phyloP scores from a whole-genome alignment of 2,113 vertebrate species.

The Callospermophilus lateralis region DNA sequence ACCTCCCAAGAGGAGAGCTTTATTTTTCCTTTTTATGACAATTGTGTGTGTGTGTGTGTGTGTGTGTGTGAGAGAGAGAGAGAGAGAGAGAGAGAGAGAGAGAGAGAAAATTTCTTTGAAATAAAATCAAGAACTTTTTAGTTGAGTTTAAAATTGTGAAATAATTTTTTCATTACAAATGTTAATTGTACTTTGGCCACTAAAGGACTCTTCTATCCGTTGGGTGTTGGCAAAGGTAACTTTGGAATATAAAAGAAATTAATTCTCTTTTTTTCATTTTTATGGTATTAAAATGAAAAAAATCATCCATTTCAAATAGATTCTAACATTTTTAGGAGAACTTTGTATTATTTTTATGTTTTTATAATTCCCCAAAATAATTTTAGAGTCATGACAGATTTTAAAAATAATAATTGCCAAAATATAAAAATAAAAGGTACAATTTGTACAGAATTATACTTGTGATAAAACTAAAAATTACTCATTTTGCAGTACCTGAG shows the following conservation, averaged over 20 bases:
- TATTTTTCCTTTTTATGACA: slow-evolving; percentile 3
- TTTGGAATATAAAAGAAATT: background rate
- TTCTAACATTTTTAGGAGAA: background rate
- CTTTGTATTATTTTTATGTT: background rate
- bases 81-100: background rate
- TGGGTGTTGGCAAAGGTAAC: background rate
- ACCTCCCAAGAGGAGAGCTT: background rate
- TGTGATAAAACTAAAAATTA: slow-evolving; percentile 7
- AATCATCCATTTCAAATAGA: background rate
- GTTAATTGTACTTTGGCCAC: background rate
- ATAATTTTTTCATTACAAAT: background rate
- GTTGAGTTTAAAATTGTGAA: slow-evolving; percentile 26
- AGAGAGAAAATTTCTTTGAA: background rate
- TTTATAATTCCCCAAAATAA: background rate
- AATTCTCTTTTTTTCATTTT: background rate
- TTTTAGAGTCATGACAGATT: background rate
- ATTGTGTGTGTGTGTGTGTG: background rate
- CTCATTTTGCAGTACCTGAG: background rate
- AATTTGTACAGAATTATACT: background rate
- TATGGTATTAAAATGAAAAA: background rate
- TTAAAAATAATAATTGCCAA: background rate
- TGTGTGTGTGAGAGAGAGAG: background rate
- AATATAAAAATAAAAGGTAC: background rate
- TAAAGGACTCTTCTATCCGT: background rate
- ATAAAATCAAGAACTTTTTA: background rate